Evolutionary conservation across 2,113 vertebrate genomes (phyloP), one percentile per base, ranked within the genome.

Genomic region (Malurus melanocephalus): DNA sequence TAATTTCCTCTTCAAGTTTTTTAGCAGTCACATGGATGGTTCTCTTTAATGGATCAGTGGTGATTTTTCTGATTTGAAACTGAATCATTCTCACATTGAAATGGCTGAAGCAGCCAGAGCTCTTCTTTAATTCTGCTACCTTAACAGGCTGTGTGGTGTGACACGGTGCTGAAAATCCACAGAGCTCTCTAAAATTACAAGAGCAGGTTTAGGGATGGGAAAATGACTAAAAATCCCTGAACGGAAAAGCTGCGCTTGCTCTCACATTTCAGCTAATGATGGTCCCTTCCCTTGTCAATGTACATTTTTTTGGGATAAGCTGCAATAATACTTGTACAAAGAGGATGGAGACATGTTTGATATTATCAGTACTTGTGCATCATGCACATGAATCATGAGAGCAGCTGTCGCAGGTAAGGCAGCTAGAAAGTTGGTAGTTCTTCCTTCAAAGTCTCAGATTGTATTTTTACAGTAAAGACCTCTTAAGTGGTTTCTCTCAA

Each of bases 1-100:
- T 78, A 68, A 91, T 92, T 91, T 88, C 76, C 68, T 61, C 52
- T 91, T 80, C 83, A 61, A 94, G 65, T 60, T 56, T 85, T 48
- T 89, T 83, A 91, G 26, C 53, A 81, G 42, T 88, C 69, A 84
- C 32, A 78, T 57, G 55, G 73, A 75, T 42, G 42, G 28, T 57
- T 94, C 33, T 72, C 28, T 72, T 87, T 46, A 89, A 74, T 26
- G 22, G 65, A 49, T 82, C 40, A 51, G 52, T 51, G 28, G 56
- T 72, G 85, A 87, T 83, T 92, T 95, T 83, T 80, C 67, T 87
- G 60, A 78, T 85, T 88, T 77, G 68, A 90, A 92, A 92, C 61
- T 23, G 77, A 85, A 53, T 53, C 3, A 43, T 86, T 83, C 59
- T 86, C 75, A 75, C 23, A 43, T 33, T 75, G 76, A 88, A 78